Evolutionary conservation across 2,888 invertebrate genomes (phyloP), one percentile per base, ranked within the genome.

Genomic region (Homarus gammarus): DNA sequence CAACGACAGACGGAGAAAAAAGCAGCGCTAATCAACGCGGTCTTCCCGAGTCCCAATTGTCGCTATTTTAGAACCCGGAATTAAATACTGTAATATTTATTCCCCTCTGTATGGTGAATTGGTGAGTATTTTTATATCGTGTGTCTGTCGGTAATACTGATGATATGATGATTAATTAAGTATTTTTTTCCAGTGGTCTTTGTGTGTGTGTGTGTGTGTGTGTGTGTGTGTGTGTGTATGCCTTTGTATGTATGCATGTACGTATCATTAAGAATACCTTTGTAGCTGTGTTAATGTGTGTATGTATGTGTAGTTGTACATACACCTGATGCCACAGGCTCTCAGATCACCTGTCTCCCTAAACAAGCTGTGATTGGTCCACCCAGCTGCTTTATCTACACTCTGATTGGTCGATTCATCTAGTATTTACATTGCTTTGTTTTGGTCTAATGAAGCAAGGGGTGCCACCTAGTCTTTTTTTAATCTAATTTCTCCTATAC

Each of bases 141-240:
- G n/a, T n/a, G n/a, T n/a, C n/a, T n/a, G n/a, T n/a, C n/a, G n/a
- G n/a, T n/a, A n/a, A n/a, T n/a, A n/a, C 44, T 44, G 44, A 44
- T 44, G 44, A 5, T 8, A 44, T 12, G 12, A 12, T 12, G 44
- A 5, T 44, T 44, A 8, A 44, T 44, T 5, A 44, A 44, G 44
- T 22, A 68, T 68, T 18, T 68, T 31, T 22, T 18, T 10, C 33
- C 38, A 72, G 33, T 10, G 15, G n/a, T n/a, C n/a, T 72, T 18
- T 27, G 12, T 6, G 18, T 6, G n/a, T n/a, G n/a, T 36, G 38
- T 75, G 40, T 75, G 40, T 75, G 40, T 75, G 22, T 38, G 40
- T 75, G 40, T 75, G 40, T 75, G 40, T 75, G 40, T 75, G 40
- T 75, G 40, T 75, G 40, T 75, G 40, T 75, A 75, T 75, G 40